Conservation (phyloP, 2,888 invertebrate genomes). For the Dolomedes plantarius region DNA sequence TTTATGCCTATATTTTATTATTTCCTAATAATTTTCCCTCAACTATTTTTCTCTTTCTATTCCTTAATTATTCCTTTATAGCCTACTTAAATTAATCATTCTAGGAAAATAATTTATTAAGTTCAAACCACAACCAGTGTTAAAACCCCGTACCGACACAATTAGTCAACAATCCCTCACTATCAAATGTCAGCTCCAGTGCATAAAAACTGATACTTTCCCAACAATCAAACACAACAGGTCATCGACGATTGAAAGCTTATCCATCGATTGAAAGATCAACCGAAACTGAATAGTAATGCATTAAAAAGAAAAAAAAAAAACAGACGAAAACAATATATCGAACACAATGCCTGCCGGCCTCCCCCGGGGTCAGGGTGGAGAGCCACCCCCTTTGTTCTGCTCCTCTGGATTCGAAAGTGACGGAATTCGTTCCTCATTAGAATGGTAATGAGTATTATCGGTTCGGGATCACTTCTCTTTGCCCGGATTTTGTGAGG, state of each 20-base stretch:
- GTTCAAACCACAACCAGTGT: too few relatives aligned
- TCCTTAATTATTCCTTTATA: too few relatives aligned
- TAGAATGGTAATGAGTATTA: constrained; percentile 16
- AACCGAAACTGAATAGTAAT: too few relatives aligned
- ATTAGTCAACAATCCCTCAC: not conserved
- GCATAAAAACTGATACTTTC: not conserved
- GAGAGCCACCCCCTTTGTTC: constrained; percentile 1
- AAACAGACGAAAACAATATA: not conserved
- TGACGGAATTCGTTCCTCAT: constrained; percentile 9
- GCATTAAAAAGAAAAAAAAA: not conserved
- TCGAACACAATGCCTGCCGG: constrained; percentile 2
- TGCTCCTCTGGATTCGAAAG: not conserved
- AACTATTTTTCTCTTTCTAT: too few relatives aligned
- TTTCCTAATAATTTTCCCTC: too few relatives aligned
- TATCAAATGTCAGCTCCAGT: not conserved
- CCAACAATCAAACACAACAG: not conserved
- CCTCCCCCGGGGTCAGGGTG: not conserved
- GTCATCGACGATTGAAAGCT: not conserved
- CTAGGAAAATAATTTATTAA: too few relatives aligned
- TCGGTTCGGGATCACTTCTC: not conserved
- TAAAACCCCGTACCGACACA: too few relatives aligned
- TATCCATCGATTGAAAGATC: not conserved
- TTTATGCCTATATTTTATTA: too few relatives aligned
- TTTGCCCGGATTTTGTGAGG: not conserved
- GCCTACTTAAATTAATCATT: too few relatives aligned